phyloP scores from a whole-genome alignment of 2,888 invertebrate genomes.

The Protonemura montana region DNA sequence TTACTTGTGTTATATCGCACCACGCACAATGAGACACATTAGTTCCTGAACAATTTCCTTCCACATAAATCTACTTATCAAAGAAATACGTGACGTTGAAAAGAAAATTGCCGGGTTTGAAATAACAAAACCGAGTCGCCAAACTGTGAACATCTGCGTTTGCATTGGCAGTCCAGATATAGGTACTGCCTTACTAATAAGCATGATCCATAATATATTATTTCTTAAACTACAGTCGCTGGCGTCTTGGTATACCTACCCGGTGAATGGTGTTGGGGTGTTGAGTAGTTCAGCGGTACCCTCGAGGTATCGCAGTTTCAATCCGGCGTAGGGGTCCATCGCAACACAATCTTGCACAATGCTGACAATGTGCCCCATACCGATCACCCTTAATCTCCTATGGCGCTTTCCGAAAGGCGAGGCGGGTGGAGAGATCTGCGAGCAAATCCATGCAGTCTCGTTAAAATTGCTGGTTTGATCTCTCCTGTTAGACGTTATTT shows the following conservation, averaged over 20 bases:
- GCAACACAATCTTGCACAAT: conserved; percentile 26
- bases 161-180: not conserved
- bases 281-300: conserved; percentile 10
- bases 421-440: too few species aligned
- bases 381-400: not conserved
- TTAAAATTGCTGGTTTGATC: too few species aligned
- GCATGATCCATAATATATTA: conserved; percentile 39
- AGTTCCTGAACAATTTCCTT: conserved; percentile 27
- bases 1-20: conserved; percentile 10
- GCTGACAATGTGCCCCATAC: conserved; percentile 2
- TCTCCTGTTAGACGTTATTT: too few species aligned
- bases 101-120: conserved; percentile 18
- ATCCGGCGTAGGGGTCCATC: conserved; percentile 26
- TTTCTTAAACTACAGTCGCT: conserved; percentile 13
- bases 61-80: conserved; percentile 34
- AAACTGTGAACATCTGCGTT: conserved; percentile 16
- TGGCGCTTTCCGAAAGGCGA: too few species aligned
- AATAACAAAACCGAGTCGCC: not conserved
- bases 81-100: conserved; percentile 19
- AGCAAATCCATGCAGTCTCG: too few species aligned
- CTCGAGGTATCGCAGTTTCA: conserved; percentile 1
- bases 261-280: conserved; percentile 16
- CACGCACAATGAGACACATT: conserved; percentile 17
- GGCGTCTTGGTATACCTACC: not conserved
- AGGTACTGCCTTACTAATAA: conserved; percentile 25